Conservation (phyloP, 2,113 vertebrate species). For the Oceanites oceanicus region DNA sequence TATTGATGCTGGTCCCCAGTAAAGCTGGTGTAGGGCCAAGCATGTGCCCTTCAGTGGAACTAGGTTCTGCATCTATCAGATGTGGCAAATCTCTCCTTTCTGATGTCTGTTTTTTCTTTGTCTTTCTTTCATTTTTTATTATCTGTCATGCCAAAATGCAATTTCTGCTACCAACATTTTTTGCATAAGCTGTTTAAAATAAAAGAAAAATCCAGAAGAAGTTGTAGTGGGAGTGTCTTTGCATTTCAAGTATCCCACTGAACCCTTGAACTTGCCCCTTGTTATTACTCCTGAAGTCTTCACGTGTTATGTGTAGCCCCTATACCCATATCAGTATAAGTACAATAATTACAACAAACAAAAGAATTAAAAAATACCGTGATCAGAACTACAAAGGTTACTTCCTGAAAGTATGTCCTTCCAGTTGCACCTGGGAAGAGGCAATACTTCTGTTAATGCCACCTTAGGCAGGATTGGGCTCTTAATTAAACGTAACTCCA, state of each 20-base stretch:
- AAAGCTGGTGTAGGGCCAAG: not conserved
- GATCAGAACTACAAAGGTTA: not conserved
- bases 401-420: not conserved
- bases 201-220: not conserved
- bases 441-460: not conserved
- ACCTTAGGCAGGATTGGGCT: not conserved
- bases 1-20: not conserved
- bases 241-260: not conserved
- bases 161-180: not conserved
- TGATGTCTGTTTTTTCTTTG: not conserved
- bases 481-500: not conserved
- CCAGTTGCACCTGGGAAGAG: not conserved
- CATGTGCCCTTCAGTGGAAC: not conserved
- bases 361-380: not conserved
- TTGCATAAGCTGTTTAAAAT: not conserved
- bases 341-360: not conserved
- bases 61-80: not conserved
- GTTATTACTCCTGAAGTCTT: not conserved
- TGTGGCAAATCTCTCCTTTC: not conserved
- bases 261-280: not conserved
- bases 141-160: not conserved
- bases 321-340: not conserved
- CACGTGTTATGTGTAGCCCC: not conserved
- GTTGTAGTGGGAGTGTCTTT: not conserved
- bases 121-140: not conserved